These are phyloP conservation scores for Hormaphis cornu DNA, from an alignment of 1,140 invertebrate genomes.

Conservation along the genomic window DNA sequence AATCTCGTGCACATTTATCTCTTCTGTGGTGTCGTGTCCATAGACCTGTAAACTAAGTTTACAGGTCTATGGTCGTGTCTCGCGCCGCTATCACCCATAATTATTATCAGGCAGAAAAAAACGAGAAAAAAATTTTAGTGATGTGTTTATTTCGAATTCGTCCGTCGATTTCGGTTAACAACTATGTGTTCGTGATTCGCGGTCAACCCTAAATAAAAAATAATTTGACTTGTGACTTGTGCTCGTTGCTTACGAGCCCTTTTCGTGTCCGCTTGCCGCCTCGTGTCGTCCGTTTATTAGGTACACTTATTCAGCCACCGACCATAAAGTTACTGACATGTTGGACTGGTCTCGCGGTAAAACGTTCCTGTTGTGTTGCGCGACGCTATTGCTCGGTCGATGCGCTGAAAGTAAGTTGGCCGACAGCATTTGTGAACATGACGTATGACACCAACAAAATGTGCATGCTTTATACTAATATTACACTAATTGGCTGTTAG, in stretches of 20 bases:
- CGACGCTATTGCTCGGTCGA: not conserved
- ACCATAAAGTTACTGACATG: not conserved
- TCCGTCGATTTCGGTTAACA: not conserved
- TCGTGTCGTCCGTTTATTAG: not conserved
- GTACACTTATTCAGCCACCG: not conserved
- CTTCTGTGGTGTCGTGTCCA: no score
- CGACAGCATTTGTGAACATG: no score
- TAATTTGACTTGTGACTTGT: not conserved
- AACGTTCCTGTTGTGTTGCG: not conserved
- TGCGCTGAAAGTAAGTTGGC: not conserved
- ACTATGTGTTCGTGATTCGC: not conserved
- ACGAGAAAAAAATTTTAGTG: not conserved
- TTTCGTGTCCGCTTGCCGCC: not conserved
- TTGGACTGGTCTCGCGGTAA: not conserved
- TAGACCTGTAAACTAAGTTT: no score
- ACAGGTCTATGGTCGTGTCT: no score
- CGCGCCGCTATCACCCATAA: no score
- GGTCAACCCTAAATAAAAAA: not conserved
- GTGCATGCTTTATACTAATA: no score
- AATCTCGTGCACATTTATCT: no score
- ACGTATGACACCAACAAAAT: no score
- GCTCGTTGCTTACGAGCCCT: no score
- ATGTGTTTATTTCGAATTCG: constrained; percentile 28
- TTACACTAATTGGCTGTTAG: no score
- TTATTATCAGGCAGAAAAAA: no score